Conservation (phyloP, 2,797 vertebrate species). For the Cynodonichthys magdalenae region DNA sequence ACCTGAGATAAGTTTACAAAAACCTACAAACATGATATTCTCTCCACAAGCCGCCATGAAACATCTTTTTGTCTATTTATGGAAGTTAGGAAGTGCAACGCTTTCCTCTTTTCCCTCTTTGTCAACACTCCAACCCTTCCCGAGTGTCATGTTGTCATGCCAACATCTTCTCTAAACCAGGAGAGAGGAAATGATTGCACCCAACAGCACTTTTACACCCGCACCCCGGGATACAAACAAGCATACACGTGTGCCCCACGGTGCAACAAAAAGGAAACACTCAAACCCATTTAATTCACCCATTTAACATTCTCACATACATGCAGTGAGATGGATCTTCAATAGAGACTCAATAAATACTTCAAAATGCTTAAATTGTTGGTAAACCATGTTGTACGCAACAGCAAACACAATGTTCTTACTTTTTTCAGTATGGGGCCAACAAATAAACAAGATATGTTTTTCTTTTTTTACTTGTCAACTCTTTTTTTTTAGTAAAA, state of each 20-base stretch:
- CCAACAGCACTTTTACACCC: slow-evolving; percentile 27
- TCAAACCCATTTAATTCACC: not conserved
- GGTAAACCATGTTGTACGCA: not conserved
- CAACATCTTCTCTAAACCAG: slow-evolving; percentile 58
- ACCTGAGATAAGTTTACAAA: slow-evolving; percentile 26
- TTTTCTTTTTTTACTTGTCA: too few species aligned
- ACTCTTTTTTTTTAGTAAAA: too few species aligned
- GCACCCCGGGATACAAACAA: not conserved
- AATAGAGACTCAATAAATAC: not conserved
- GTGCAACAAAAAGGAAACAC: slow-evolving; percentile 10
- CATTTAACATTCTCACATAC: not conserved
- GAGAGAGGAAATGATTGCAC: slow-evolving; percentile 58
- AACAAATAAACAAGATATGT: too few species aligned
- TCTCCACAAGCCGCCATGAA: slow-evolving; percentile 34
- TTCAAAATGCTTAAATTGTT: not conserved
- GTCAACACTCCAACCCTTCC: slow-evolving; percentile 52
- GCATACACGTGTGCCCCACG: slow-evolving; percentile 5
- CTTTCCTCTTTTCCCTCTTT: slow-evolving; percentile 43
- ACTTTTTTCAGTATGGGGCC: too few species aligned
- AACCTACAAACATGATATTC: slow-evolving; percentile 24
- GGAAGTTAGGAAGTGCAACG: slow-evolving; percentile 33
- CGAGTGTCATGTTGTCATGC: slow-evolving; percentile 69
- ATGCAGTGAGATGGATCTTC: not conserved
- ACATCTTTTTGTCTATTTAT: slow-evolving; percentile 54
- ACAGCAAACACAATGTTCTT: not conserved